Base-by-base conservation (phyloP, 1,140 invertebrate genomes). In the Eumaeus atala region DNA sequence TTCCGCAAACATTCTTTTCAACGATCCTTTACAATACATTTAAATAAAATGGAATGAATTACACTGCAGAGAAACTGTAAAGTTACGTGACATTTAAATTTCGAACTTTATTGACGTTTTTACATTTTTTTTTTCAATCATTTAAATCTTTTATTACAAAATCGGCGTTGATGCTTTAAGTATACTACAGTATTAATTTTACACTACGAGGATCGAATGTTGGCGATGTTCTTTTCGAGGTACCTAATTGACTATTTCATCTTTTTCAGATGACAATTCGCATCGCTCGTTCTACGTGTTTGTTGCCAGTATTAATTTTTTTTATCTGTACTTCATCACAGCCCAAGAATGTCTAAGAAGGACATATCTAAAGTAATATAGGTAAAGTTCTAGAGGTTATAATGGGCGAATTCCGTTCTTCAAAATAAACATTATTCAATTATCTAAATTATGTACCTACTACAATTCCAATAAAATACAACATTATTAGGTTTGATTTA, bases 271-370 rank as follows among this genome's bases (percentile, higher is more conserved):
- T 65, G 51, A 57, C 33, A 49, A 38, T 51, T 53, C 55, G 35
- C 59, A 58, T 48, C 54, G 47, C 51, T 34, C 47, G 21, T 28
- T 54, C 51, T 28, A 40, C 34, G 48, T 64, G 59, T 70, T 34
- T 61, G 62, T 68, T 68, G 62, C 64, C 66, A 59, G 66, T 67
- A 49, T 65, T 64, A 50, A 54, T 51, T 61, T 57, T 58, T 58
- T 70, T 64, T 61, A 54, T 51, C 51, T 67, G 63, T 64, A 50
- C 66, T 66, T 80, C 73, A 72, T 80, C 80, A 81, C 76, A 84
- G 80, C 80, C 79, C 70, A 73, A 81, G 66, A 74, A 77, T 75
- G 65, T 67, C 64, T 72, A 76, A 67, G 56, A 56, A 58, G 70
- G 66, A 72, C 64, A 72, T 66, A 62, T 73, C 62, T 69, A 67